A percentile compares a stretch with the other conserved stretches of the same genome.
These are phyloP conservation scores for Silurus asotus DNA, from an alignment of 2,113 vertebrate genomes.

Conservation along the genomic window DNA sequence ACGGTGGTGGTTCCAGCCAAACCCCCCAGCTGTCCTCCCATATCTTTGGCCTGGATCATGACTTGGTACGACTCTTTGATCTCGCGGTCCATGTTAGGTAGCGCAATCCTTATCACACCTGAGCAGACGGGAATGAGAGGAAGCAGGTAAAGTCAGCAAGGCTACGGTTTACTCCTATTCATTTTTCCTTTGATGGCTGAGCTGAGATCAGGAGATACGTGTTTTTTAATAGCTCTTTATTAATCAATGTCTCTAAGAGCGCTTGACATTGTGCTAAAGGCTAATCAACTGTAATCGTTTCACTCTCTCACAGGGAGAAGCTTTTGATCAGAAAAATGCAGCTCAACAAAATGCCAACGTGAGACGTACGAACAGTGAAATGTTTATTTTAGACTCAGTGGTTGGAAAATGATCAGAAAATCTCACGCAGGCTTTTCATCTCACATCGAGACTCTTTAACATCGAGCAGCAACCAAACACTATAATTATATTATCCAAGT, in stretches of 20 bases:
- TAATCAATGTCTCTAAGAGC: constrained; percentile 38
- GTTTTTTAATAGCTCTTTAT: constrained; percentile 32
- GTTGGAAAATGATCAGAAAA: neutral
- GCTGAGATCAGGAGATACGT: constrained; percentile 25
- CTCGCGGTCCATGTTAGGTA: constrained; percentile 96
- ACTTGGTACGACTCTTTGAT: constrained; percentile 91
- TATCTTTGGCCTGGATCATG: constrained; percentile 93
- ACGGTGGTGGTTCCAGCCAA: constrained; percentile 87
- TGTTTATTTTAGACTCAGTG: neutral
- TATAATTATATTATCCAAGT: neutral
- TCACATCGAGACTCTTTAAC: neutral
- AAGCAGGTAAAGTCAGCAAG: neutral
- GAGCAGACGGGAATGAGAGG: neutral
- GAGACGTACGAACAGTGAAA: neutral
- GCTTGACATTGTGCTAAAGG: constrained; percentile 46
- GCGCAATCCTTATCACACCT: constrained; percentile 91
- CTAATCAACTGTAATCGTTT: constrained; percentile 50
- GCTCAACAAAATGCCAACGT: constrained; percentile 26
- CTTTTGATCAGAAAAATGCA: constrained; percentile 41
- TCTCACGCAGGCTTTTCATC: neutral
- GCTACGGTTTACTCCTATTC: neutral
- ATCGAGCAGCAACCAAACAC: neutral
- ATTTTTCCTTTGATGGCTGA: constrained; percentile 28
- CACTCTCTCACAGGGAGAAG: constrained; percentile 16
- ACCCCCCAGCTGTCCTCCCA: constrained; percentile 94